These are phyloP conservation scores for Pseudomyrmex gracilis DNA, from an alignment of 1,140 invertebrate genomes.

Conservation along the genomic window DNA sequence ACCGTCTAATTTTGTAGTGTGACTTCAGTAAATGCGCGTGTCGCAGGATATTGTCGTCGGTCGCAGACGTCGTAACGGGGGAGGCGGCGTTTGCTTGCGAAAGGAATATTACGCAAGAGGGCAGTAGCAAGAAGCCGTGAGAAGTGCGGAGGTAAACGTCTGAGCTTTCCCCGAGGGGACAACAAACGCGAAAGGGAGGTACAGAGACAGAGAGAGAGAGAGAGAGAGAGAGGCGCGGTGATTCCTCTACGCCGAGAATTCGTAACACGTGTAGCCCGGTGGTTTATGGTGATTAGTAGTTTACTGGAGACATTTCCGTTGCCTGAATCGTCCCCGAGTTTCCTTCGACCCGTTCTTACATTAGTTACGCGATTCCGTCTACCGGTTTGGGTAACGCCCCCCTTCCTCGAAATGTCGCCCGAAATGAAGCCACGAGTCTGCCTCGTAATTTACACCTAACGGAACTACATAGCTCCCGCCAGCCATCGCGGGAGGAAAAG, in stretches of 20 bases:
- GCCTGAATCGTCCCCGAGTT: conserved; percentile 74
- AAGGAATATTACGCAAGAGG: conserved; percentile 48
- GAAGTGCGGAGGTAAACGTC: conserved; percentile 70
- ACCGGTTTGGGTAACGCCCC: conserved; percentile 41
- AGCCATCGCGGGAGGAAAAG: not conserved
- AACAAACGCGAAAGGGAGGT: conserved; percentile 72
- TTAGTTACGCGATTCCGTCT: conserved; percentile 75
- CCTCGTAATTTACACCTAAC: conserved; percentile 51
- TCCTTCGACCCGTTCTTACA: conserved; percentile 73
- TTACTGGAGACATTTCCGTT: conserved; percentile 83
- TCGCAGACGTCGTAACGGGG: conserved; percentile 17
- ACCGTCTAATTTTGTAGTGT: not conserved
- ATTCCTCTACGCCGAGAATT: conserved; percentile 81
- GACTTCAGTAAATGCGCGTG: not conserved
- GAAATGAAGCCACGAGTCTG: conserved; percentile 36
- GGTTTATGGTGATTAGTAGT: conserved; percentile 85
- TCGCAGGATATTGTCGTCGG: conserved; percentile 2
- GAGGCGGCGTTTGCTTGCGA: not conserved
- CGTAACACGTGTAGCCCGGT: conserved; percentile 83
- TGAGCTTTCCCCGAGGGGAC: conserved; percentile 77
- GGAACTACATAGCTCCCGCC: not conserved
- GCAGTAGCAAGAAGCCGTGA: conserved; percentile 40
- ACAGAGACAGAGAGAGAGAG: not conserved
- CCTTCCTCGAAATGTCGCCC: conserved; percentile 50
- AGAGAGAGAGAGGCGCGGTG: conserved; percentile 56